Percentiles rank a stretch among this genome's conserved stretches.
Evolutionary conservation across 2,888 invertebrate genomes (phyloP).

Genomic region (Stenodema calcarata): DNA sequence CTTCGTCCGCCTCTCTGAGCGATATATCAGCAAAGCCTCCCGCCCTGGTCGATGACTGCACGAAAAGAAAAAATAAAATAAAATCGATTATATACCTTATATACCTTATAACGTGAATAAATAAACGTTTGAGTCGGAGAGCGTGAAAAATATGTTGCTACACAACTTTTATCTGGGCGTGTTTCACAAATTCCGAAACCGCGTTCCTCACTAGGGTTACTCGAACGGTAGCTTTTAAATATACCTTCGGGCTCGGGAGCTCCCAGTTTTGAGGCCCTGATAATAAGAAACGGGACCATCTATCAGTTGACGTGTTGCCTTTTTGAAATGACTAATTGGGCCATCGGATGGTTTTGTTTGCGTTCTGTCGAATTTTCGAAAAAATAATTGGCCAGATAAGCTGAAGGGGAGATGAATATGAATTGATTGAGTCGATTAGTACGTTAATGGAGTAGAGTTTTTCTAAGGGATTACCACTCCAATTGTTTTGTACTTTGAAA

Average conservation of each 20-base stretch:
- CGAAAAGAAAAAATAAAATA: too few relatives aligned
- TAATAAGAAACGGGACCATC: background rate
- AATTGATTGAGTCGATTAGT: too few relatives aligned
- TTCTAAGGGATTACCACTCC: too few relatives aligned
- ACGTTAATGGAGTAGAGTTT: too few relatives aligned
- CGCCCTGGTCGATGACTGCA: constrained; percentile 32
- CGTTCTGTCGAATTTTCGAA: background rate
- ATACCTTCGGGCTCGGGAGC: background rate
- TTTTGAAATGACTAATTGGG: background rate
- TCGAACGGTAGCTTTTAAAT: constrained; percentile 7
- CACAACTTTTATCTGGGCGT: background rate
- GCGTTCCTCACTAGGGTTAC: background rate
- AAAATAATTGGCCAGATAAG: background rate
- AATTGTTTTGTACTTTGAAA: too few relatives aligned
- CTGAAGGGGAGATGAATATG: too few relatives aligned
- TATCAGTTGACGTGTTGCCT: background rate
- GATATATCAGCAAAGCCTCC: constrained; percentile 9
- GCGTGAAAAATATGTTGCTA: constrained; percentile 32
- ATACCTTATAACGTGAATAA: background rate
- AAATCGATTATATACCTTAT: constrained; percentile 17
- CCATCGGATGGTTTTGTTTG: background rate
- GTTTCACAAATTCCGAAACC: constrained; percentile 23
- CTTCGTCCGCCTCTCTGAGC: background rate
- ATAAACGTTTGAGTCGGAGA: background rate
- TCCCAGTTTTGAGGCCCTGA: background rate